Evolutionary conservation across 2,113 vertebrate genomes (phyloP), one percentile per base, ranked within the genome.

Genomic region (Himantopus leucocephalus): DNA sequence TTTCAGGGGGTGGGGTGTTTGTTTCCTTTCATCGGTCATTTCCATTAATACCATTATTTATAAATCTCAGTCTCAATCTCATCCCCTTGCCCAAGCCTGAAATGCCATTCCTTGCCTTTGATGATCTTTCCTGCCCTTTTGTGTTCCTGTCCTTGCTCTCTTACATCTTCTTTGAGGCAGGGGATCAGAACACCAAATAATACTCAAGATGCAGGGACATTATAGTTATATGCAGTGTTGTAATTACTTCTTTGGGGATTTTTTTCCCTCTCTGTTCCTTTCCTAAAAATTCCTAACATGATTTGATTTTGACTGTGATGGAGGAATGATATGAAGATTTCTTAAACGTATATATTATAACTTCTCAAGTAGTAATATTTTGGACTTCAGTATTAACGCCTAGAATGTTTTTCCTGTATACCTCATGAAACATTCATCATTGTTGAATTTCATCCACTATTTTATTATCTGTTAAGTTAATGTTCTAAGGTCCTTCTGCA

Each of bases 1-100:
- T 45, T 55, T 45, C 0, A 2, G 30, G 3, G 7, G 10, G 16
- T 32, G n/a, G 10, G 3, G 4, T 8, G 4, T 16, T 75, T 39
- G 11, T 53, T 84, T 41, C 27, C 70, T 39, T 68, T 56, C 56
- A n/a, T 53, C 48, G 18, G 34, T 35, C 7, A n/a, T 62, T 86
- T 71, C n/a, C 29, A 12, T 35, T 27, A 23, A 47, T 47, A 60
- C 13, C 34, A n/a, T 56, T 39, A 68, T 68, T 79, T 64, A 64
- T 29, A 68, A 80, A 52, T 68, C 43, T 58, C n/a, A 39, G 11
- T 39, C 39, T 39, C 37, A 14, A 8, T 39, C 16, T 47, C 20
- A 24, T 7, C 9, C 32, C 52, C 8, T 63, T 29, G 5, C 12
- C 43, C 20, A 34, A 71, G 41, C 15, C 41, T 48, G 74, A 48